Conservation (phyloP, 1,140 invertebrate genomes). For the Drosophila sturtevanti region DNA sequence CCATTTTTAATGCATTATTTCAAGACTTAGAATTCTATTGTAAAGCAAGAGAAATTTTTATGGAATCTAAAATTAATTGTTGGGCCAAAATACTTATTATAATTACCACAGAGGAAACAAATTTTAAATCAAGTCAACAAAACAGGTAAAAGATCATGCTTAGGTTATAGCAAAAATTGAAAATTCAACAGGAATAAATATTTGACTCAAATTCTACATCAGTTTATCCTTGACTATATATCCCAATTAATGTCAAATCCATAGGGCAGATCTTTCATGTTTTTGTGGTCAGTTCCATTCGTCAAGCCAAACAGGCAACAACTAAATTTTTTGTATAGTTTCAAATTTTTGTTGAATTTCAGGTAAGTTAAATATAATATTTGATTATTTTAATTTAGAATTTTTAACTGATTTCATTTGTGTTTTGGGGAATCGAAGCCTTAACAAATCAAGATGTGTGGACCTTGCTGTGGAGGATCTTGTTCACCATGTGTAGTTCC, state of each 20-base stretch:
- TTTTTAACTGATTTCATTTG: too few relatives aligned
- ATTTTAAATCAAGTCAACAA: too few relatives aligned
- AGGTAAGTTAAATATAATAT: not conserved
- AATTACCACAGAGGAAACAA: not conserved
- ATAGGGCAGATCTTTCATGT: not conserved
- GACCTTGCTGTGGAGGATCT: slow-evolving; percentile 28
- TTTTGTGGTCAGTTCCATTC: not conserved
- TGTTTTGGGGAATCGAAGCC: slow-evolving; percentile 13
- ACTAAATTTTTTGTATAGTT: slow-evolving; percentile 9
- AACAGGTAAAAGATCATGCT: too few relatives aligned
- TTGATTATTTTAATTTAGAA: too few relatives aligned
- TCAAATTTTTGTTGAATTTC: slow-evolving; percentile 20
- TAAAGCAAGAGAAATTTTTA: not conserved
- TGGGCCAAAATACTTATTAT: not conserved
- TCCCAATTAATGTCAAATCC: not conserved
- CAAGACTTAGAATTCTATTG: not conserved
- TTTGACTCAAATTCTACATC: not conserved
- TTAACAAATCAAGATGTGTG: slow-evolving; percentile 33
- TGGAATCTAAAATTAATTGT: not conserved
- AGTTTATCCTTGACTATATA: not conserved
- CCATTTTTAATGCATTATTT: not conserved
- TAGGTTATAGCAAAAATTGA: too few relatives aligned
- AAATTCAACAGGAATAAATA: too few relatives aligned
- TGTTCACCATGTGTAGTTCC: slow-evolving; percentile 21
- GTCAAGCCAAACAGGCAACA: not conserved